Evolutionary conservation across 2,888 invertebrate species (phyloP).

Genomic region (Criorhina ranunculi): DNA sequence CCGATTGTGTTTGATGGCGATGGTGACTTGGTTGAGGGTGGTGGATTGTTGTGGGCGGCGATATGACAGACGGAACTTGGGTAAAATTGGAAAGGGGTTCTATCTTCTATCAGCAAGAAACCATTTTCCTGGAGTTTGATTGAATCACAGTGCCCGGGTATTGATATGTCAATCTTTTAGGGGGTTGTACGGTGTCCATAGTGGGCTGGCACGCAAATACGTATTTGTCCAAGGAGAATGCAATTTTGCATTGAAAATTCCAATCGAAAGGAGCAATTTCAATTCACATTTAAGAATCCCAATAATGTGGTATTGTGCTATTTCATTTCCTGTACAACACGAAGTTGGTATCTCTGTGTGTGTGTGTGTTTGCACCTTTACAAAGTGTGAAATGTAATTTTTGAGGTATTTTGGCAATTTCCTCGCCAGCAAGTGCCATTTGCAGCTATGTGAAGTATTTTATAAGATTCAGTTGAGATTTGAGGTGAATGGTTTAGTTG

Average conservation of each 20-base stretch:
- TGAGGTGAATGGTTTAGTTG: conserved; percentile 38
- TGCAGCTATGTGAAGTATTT: conserved; percentile 69
- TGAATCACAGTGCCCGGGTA: conserved; percentile 60
- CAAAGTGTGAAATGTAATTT: conserved; percentile 71
- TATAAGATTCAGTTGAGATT: conserved; percentile 62
- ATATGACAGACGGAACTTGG: conserved; percentile 44
- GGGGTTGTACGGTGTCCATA: not conserved
- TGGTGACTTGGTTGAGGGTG: conserved; percentile 36
- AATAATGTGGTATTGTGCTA: conserved; percentile 65
- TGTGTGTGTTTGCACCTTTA: conserved; percentile 53
- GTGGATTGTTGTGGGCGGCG: conserved; percentile 33
- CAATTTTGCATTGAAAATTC: conserved; percentile 70
- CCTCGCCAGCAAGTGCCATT: conserved; percentile 35
- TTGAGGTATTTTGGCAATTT: conserved; percentile 76
- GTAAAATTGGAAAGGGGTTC: conserved; percentile 2
- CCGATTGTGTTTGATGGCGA: conserved; percentile 55
- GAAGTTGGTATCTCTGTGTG: conserved; percentile 21
- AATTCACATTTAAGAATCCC: conserved; percentile 69
- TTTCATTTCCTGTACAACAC: conserved; percentile 56
- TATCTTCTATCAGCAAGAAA: conserved; percentile 52
- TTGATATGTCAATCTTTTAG: conserved; percentile 62
- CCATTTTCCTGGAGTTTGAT: conserved; percentile 65
- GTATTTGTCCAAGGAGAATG: conserved; percentile 59
- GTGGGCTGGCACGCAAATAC: not conserved
- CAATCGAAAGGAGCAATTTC: conserved; percentile 63